Conservation (phyloP, 2,113 vertebrate genomes). For the Pterocles gutturalis region DNA sequence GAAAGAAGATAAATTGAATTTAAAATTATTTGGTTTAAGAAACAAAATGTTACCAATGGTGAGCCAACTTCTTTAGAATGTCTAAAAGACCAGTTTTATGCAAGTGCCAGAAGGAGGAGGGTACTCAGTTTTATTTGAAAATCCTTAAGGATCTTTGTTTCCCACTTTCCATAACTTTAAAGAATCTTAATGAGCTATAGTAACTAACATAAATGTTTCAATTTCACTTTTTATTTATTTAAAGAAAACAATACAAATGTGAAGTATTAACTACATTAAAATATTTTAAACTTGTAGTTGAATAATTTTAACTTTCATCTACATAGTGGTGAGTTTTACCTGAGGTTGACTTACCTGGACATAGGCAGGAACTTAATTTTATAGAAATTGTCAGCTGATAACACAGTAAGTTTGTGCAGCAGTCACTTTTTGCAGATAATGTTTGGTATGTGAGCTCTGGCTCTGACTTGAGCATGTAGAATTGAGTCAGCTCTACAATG, state of each 20-base stretch:
- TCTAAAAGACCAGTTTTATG: not conserved
- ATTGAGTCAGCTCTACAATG: not conserved
- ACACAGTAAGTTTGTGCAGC: fast-evolving
- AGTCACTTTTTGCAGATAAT: not conserved
- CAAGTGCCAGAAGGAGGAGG: not conserved
- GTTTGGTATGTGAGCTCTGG: not conserved
- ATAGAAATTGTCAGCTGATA: not conserved
- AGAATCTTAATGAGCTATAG: not conserved
- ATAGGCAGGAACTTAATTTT: not conserved
- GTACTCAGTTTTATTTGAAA: not conserved
- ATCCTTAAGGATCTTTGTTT: not conserved
- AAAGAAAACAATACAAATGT: not conserved
- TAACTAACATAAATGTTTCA: not conserved
- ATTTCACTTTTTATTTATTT: not conserved
- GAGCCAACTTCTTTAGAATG: not conserved
- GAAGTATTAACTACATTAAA: not conserved
- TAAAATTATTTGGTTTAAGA: not conserved
- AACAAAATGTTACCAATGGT: not conserved
- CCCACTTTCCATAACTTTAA: not conserved
- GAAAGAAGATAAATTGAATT: not conserved
- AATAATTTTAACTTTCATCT: not conserved
- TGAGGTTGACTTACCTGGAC: not conserved
- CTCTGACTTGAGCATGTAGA: fast-evolving
- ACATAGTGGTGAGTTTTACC: not conserved
- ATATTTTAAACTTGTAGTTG: not conserved